Base-by-base conservation (phyloP, 2,797 vertebrate species). In the Natrix natrix region DNA sequence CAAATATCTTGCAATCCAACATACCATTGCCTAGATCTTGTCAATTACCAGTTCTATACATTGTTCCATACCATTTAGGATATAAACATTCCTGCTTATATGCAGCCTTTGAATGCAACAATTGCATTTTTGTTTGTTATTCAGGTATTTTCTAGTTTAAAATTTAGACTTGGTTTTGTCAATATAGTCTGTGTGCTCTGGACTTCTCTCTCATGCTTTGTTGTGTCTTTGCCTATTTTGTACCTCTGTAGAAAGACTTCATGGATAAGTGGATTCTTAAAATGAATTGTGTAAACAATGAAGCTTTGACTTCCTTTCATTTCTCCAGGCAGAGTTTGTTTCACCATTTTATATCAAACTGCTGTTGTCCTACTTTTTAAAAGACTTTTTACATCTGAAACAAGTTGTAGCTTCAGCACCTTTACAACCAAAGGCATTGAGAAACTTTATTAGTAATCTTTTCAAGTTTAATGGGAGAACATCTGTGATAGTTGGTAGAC, bases 261-360 rank as follows among this genome's bases (percentile, higher is more conserved):
- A 66, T 69, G 92, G 74, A 92, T 90, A 90, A 92, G 88, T 92
- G 88, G 88, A 86, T 92, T 92, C 32, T 86, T 66, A 26, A 92
- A 90, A 52, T 52, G 48, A 86, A 52, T 89, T 52, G 6, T 86
- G 32, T 90, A 92, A 90, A 92, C 88, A 92, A 66, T 86, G 74
- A 90, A 63, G 89, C 37, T 90, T 90, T 92, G 92, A 90, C 22
- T 92, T 86, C 5, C 43, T 86, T 92, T 89, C 59, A 90, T 87
- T 54, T 87, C 78, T 66, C 55, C 16, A 10, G 8, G 88, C 74
- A 90, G 54, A 86, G 74, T 86, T 86, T 92, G 24, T 63, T 90
- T 54, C 60, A 86, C 87, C 89, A 56, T 90, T 55, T 78, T 63
- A 14, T 86, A 59, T 86, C 88, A 43, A 63, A 92, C 48, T 66